Base-by-base conservation (phyloP, 2,888 invertebrate genomes). In the Didymodactylos carnosus region DNA sequence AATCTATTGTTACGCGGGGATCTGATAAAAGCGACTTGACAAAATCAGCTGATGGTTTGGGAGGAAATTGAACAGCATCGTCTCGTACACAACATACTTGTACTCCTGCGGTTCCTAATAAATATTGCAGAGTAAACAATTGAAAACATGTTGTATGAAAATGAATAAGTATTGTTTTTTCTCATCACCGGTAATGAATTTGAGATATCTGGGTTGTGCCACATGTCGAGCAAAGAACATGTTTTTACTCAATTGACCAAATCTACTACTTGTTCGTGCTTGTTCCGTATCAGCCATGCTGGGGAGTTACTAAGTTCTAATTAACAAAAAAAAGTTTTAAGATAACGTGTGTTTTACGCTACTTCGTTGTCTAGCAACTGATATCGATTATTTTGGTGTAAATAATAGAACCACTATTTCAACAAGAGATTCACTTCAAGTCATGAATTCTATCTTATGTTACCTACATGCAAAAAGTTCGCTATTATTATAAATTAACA, bases 191-290 rank as follows among this genome's bases (percentile, higher is more conserved):
- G 51, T 53, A 16, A 73, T 16, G 39, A 73, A 73, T 70, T 39
- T 70, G 6, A 73, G 29, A 70, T 70, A 49, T 71, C 35, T 70
- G 8, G 73, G 73, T 16, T 70, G 39, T 43, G 73, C 70, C 8
- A 49, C 70, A 43, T 73, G 73, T 29, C 73, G 29, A 23, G 70
- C 51, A 71, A 73, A 73, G 39, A 73, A 73, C 73, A 73, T 73
- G 46, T 41, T 73, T 25, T 73, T 46, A 29, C 70, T 70, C 35
- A 41, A 19, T 13, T 70, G 43, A 4, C 70, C 70, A 19, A 70
- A 70, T n/a, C 70, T 43, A 70, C 35, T 49, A 14, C 35, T 40
- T 14, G 39, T 3, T 70, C 6, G 40, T 49, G 49, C n/a, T 23
- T 25, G 49, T 49, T n/a, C n/a, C n/a, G n/a, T n/a, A n/a, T n/a